Percentiles rank a stretch among this genome's conserved stretches.
Evolutionary conservation across 2,888 invertebrate species (phyloP).

Genomic region (Pseudoips prasinana): DNA sequence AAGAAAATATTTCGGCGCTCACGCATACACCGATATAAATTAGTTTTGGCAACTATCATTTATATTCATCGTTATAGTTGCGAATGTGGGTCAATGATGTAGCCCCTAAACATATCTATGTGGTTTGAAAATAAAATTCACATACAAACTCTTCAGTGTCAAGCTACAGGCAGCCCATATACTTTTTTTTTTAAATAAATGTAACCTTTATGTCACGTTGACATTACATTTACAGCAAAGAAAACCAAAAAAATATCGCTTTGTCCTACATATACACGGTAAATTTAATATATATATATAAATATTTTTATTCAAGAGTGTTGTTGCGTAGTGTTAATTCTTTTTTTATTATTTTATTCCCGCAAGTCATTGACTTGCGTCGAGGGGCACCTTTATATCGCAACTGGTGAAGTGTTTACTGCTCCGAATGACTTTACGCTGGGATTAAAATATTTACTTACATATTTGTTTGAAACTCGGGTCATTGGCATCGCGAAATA

Average conservation of each 20-base stretch:
- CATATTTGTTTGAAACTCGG: slow-evolving; percentile 10
- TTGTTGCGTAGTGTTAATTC: slow-evolving; percentile 44
- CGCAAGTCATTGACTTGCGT: slow-evolving; percentile 51
- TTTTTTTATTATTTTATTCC: slow-evolving; percentile 39
- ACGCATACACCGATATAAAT: slow-evolving; percentile 6
- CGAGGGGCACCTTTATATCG: slow-evolving; percentile 53
- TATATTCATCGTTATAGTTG: slow-evolving; percentile 6
- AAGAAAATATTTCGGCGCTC: not conserved
- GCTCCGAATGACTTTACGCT: slow-evolving; percentile 16
- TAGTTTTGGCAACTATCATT: slow-evolving; percentile 8
- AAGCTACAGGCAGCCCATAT: slow-evolving; percentile 18
- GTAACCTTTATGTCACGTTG: slow-evolving; percentile 29
- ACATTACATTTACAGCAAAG: slow-evolving; percentile 35
- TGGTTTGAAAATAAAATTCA: slow-evolving; percentile 5
- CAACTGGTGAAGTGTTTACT: slow-evolving; percentile 48
- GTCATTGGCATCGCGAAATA: slow-evolving; percentile 5
- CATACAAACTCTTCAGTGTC: slow-evolving; percentile 13
- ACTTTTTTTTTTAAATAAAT: too few species aligned
- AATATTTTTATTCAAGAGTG: slow-evolving; percentile 28
- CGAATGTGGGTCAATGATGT: slow-evolving; percentile 9
- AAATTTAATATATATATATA: slow-evolving; percentile 36
- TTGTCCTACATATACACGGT: slow-evolving; percentile 26
- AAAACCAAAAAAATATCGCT: slow-evolving; percentile 33
- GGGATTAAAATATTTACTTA: slow-evolving; percentile 8
- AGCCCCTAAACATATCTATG: not conserved